phyloP scores from a whole-genome alignment of 1,140 invertebrate species.

The Pararge aegeria region DNA sequence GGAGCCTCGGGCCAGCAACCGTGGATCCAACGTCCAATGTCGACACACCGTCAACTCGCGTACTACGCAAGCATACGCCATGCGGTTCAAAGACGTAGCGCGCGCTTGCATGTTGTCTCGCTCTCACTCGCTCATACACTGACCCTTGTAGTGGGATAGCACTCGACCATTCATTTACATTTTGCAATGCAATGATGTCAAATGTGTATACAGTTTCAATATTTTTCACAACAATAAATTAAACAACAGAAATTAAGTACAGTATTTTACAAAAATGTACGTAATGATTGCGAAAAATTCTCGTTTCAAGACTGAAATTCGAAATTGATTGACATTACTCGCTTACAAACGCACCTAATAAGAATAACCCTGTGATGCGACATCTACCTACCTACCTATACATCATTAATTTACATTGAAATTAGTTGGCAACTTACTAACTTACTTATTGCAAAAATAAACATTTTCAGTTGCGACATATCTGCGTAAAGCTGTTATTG shows the following conservation, averaged over 20 bases:
- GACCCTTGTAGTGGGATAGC: constrained; percentile 49
- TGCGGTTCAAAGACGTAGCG: constrained; percentile 50
- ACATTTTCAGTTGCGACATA: constrained; percentile 12
- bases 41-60: constrained; percentile 78
- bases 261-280: constrained; percentile 40
- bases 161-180: constrained; percentile 73
- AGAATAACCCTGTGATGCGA: no score
- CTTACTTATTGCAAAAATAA: constrained; percentile 26
- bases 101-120: constrained; percentile 43
- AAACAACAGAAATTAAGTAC: constrained; percentile 46
- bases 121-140: constrained; percentile 32
- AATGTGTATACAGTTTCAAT: constrained; percentile 61
- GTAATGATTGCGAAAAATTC: constrained; percentile 42
- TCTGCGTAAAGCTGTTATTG: not conserved
- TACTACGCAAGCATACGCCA: constrained; percentile 75
- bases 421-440: constrained; percentile 1
- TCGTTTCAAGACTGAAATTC: constrained; percentile 35
- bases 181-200: constrained; percentile 71
- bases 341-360: constrained; percentile 6
- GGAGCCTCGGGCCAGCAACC: constrained; percentile 70
- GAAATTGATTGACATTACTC: constrained; percentile 22
- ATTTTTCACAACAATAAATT: constrained; percentile 64
- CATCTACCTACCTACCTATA: constrained; percentile 4
- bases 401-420: constrained; percentile 16
- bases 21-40: constrained; percentile 66